Percentiles rank a stretch among this genome's conserved stretches.
Conservation (phyloP, 2,888 invertebrate genomes). For the Crematogaster levior region DNA sequence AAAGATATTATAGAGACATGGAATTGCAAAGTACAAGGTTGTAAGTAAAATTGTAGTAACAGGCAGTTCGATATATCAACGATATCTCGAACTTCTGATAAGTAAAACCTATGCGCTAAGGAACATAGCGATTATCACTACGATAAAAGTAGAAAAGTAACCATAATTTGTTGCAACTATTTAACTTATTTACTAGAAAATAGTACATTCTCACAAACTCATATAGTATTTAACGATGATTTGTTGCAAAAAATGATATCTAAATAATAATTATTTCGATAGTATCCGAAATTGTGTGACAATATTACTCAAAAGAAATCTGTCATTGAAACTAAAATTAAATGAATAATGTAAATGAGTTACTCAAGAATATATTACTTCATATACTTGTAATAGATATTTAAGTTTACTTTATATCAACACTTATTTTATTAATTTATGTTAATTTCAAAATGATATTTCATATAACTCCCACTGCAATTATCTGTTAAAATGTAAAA, state of each 20-base stretch:
- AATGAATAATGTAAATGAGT: not conserved
- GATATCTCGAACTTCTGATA: not conserved
- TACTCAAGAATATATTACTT: not conserved
- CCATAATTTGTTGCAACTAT: no score
- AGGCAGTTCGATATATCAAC: not conserved
- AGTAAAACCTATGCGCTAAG: not conserved
- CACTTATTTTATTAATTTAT: not conserved
- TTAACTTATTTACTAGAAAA: not conserved
- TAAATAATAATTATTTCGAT: not conserved
- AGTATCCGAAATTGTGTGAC: not conserved
- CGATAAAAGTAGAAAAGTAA: conserved; percentile 8
- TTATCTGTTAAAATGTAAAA: not conserved
- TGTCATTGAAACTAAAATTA: not conserved
- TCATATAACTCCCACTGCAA: not conserved
- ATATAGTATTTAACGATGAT: not conserved
- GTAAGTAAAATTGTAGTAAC: conserved; percentile 8
- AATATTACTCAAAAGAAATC: not conserved
- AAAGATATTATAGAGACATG: conserved; percentile 5
- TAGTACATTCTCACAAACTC: not conserved
- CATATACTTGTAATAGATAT: not conserved
- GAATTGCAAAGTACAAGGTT: not conserved
- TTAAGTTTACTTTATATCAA: not conserved
- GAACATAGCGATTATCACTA: not conserved
- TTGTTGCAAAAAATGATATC: not conserved
- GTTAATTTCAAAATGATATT: not conserved